Percentiles rank a stretch among this genome's conserved stretches.
Conservation (phyloP, 2,888 invertebrate species). For the Rhingia rostrata region DNA sequence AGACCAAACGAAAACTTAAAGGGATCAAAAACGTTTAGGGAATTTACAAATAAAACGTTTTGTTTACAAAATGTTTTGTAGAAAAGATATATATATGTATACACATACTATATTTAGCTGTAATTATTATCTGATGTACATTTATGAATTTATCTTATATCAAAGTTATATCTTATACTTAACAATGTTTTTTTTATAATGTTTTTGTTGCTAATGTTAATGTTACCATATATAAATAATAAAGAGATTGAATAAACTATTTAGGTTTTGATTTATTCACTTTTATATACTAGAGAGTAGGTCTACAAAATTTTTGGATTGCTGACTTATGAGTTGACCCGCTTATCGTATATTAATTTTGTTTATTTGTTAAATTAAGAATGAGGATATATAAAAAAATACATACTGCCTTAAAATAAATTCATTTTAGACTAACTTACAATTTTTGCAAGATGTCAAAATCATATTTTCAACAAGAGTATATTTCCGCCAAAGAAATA, state of each 20-base stretch:
- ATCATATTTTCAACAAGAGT: too few species aligned
- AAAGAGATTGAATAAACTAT: not conserved
- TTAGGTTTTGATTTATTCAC: too few species aligned
- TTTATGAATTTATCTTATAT: conserved; percentile 21
- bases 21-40: conserved; percentile 56
- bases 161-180: conserved; percentile 13
- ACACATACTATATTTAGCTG: conserved; percentile 7
- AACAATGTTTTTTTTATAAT: conserved; percentile 21
- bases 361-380: too few species aligned
- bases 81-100: conserved; percentile 10
- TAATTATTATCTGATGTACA: conserved; percentile 35
- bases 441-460: too few species aligned
- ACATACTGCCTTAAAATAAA: too few species aligned
- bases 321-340: too few species aligned
- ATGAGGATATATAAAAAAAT: too few species aligned
- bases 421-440: too few species aligned
- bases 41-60: conserved; percentile 58
- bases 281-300: too few species aligned
- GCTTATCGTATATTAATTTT: too few species aligned
- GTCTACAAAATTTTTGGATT: too few species aligned
- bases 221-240: not conserved
- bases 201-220: conserved; percentile 25
- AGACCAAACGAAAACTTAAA: conserved; percentile 20
- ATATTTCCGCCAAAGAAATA: too few species aligned
- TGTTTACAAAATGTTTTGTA: conserved; percentile 29